Evolutionary conservation across 1,140 invertebrate genomes (phyloP).

Genomic region (Formica selysi): DNA sequence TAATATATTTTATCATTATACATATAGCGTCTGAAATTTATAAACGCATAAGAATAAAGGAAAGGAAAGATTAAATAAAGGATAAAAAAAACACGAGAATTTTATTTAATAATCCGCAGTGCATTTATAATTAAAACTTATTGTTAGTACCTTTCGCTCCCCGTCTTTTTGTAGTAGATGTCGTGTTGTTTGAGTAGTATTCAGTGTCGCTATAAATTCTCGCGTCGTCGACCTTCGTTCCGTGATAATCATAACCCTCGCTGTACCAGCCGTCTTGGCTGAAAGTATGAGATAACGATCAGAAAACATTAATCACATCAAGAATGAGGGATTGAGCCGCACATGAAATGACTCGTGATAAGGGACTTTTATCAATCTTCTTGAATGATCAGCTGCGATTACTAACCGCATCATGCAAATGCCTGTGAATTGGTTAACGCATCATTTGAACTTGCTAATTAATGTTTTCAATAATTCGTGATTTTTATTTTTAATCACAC

Average conservation of each 20-base stretch:
- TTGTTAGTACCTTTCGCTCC: conserved; percentile 69
- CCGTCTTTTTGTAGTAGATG: conserved; percentile 82
- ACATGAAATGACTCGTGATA: conserved; percentile 64
- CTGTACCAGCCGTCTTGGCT: conserved; percentile 86
- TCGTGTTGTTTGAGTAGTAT: conserved; percentile 84
- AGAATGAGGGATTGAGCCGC: conserved; percentile 25
- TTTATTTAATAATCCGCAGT: conserved; percentile 3
- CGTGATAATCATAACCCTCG: conserved; percentile 84
- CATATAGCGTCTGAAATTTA: background rate
- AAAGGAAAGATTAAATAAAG: background rate
- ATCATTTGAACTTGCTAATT: background rate
- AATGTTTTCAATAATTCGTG: background rate
- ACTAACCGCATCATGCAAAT: conserved; percentile 70
- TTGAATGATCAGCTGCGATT: conserved; percentile 28
- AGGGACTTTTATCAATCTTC: conserved; percentile 16
- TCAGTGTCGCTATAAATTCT: conserved; percentile 86
- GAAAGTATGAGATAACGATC: conserved; percentile 76
- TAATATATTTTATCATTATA: background rate
- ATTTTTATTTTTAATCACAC: background rate
- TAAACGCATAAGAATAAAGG: background rate
- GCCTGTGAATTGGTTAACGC: conserved; percentile 52
- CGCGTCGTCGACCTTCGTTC: conserved; percentile 82
- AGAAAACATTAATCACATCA: conserved; percentile 1
- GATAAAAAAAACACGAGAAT: background rate
- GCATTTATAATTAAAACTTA: conserved; percentile 31